A percentile compares a stretch with the other conserved stretches of the same genome.
These are phyloP conservation scores for Mesaphorura yosii DNA, from an alignment of 1,140 invertebrate genomes.

Conservation along the genomic window DNA sequence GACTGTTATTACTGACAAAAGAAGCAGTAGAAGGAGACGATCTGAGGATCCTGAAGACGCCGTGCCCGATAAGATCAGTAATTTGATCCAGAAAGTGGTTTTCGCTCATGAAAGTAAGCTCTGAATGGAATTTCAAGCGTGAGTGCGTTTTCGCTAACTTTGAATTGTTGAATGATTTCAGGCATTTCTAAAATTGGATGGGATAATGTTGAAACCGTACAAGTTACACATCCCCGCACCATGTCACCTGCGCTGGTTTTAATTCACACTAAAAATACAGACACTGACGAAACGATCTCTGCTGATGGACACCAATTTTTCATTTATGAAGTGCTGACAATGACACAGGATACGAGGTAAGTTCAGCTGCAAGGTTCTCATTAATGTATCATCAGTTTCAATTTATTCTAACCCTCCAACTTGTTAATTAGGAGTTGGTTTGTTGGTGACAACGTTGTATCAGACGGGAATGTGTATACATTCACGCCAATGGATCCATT, in stretches of 20 bases:
- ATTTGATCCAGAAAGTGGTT: too few species aligned
- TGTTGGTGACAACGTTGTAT: conserved; percentile 23
- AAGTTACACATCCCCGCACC: conserved; percentile 14
- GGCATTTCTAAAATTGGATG: conserved; percentile 15
- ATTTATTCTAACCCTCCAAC: background rate
- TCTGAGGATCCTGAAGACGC: too few species aligned
- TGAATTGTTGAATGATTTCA: conserved; percentile 3
- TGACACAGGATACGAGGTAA: conserved; percentile 13
- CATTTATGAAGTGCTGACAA: conserved; percentile 19
- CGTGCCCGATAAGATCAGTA: too few species aligned
- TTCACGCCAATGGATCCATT: conserved; percentile 29
- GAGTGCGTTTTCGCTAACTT: too few species aligned
- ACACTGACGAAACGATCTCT: background rate
- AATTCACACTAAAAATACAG: background rate
- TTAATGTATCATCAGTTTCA: too few species aligned
- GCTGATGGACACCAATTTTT: background rate
- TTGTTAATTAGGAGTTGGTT: conserved; percentile 28
- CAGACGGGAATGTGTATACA: conserved; percentile 29
- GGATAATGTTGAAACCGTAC: conserved; percentile 12
- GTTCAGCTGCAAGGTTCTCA: background rate
- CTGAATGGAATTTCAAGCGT: too few species aligned
- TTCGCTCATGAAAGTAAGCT: too few species aligned
- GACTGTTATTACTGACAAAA: too few species aligned
- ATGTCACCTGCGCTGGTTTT: conserved; percentile 10
- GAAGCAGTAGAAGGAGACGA: too few species aligned